These are phyloP conservation scores for Cryptophagus acutangulus DNA, from an alignment of 2,888 invertebrate genomes.

Conservation along the genomic window DNA sequence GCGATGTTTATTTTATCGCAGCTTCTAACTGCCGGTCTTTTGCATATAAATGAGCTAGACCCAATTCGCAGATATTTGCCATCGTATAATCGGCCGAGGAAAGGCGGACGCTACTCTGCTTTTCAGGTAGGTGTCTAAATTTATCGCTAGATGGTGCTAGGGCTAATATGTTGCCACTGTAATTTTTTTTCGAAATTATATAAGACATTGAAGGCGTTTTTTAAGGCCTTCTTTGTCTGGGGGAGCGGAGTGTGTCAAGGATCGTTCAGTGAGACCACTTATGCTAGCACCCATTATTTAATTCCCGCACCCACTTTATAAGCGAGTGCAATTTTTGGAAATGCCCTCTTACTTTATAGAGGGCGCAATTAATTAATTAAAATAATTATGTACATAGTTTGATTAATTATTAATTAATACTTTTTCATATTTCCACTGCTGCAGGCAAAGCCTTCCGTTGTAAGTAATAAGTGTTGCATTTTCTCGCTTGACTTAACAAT, in stretches of 20 bases:
- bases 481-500: too few relatives aligned
- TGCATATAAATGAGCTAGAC: slow-evolving; percentile 93
- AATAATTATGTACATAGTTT: neutral
- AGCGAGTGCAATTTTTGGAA: slow-evolving; percentile 23
- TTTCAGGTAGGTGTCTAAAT: slow-evolving; percentile 71
- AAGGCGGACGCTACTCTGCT: slow-evolving; percentile 90
- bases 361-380: slow-evolving; percentile 7
- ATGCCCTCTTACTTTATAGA: slow-evolving; percentile 18
- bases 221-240: slow-evolving; percentile 74
- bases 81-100: slow-evolving; percentile 89
- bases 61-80: slow-evolving; percentile 92
- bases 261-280: slow-evolving; percentile 81
- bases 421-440: slow-evolving; percentile 10
- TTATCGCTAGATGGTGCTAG: neutral
- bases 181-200: neutral
- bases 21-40: slow-evolving; percentile 78
- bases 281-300: slow-evolving; percentile 65
- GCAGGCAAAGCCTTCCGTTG: slow-evolving; percentile 36
- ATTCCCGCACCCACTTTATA: neutral
- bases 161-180: neutral
- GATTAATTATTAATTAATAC: slow-evolving; percentile 2
- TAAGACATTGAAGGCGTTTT: neutral
- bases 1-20: slow-evolving; percentile 92
- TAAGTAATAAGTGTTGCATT: slow-evolving; percentile 37
- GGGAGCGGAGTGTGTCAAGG: slow-evolving; percentile 82